These are phyloP conservation scores for Glyptemys insculpta DNA, from an alignment of 2,797 vertebrate genomes.

Conservation along the genomic window DNA sequence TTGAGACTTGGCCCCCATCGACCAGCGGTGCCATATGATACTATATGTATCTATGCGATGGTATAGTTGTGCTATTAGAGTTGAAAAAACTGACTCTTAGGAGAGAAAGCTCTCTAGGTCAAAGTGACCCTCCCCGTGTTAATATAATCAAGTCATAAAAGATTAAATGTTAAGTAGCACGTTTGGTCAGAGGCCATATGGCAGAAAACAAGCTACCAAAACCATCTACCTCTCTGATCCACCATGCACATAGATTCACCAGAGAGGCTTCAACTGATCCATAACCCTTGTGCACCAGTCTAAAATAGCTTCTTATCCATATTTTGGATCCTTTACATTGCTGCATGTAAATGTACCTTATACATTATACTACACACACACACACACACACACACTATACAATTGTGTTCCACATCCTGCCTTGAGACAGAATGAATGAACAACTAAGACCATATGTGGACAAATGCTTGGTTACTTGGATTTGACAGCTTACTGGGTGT, in stretches of 20 bases:
- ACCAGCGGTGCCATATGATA: constrained; percentile 32
- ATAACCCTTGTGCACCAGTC: constrained; percentile 16
- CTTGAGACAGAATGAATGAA: constrained; percentile 53
- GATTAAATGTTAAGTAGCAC: constrained; percentile 40
- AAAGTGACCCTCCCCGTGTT: not conserved
- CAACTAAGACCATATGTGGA: not conserved
- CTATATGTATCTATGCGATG: not conserved
- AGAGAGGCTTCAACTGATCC: not conserved
- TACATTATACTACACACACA: too few species aligned
- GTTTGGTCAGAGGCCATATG: not conserved
- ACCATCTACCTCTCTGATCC: not conserved
- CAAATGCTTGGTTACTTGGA: constrained; percentile 49
- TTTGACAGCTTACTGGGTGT: constrained; percentile 31
- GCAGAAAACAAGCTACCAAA: not conserved
- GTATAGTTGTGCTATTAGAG: constrained; percentile 46
- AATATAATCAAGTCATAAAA: constrained; percentile 24
- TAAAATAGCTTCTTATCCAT: constrained; percentile 25
- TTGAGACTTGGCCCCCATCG: constrained; percentile 50
- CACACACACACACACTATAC: not conserved
- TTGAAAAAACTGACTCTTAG: not conserved
- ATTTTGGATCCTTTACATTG: constrained; percentile 7
- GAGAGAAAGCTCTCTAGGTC: not conserved
- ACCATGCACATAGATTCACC: not conserved
- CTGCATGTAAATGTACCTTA: not conserved
- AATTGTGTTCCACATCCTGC: constrained; percentile 55